Evolutionary conservation across 2,888 invertebrate genomes (phyloP).

Genomic region (Pandemis heparana): DNA sequence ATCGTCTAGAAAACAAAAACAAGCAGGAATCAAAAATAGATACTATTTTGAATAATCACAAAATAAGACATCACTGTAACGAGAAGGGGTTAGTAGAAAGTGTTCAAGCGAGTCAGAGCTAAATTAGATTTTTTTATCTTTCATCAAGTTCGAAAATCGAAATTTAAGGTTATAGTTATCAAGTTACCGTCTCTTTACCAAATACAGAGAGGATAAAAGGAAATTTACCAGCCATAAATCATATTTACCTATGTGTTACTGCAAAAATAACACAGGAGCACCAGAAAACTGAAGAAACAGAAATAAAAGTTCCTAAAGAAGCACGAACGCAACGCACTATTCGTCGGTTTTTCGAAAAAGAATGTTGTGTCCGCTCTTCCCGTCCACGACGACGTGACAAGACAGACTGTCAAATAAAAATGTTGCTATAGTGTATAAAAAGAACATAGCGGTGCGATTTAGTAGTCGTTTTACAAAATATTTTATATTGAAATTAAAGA

Average conservation of each 20-base stretch:
- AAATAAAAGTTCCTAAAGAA: conserved; percentile 47
- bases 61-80: neutral
- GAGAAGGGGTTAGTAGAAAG: neutral
- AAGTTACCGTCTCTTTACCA: conserved; percentile 34
- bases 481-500: too few relatives aligned
- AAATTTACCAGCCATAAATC: neutral
- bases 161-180: conserved; percentile 41
- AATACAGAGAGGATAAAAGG: neutral
- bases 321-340: conserved; percentile 52
- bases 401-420: conserved; percentile 35
- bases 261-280: conserved; percentile 34
- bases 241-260: conserved; percentile 40
- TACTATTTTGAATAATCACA: neutral
- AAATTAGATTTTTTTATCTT: neutral
- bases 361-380: conserved; percentile 44
- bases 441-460: neutral
- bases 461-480: too few relatives aligned
- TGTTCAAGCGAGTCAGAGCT: neutral
- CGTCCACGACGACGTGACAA: conserved; percentile 39
- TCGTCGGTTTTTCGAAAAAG: conserved; percentile 51
- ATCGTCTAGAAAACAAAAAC: conserved; percentile 60
- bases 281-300: conserved; percentile 43
- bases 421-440: conserved; percentile 27
- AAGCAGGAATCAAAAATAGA: conserved; percentile 27
- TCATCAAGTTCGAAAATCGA: conserved; percentile 12